A percentile compares a stretch with the other conserved stretches of the same genome.
phyloP scores from a whole-genome alignment of 1,140 invertebrate species.

The Trachelipus rathkii region DNA sequence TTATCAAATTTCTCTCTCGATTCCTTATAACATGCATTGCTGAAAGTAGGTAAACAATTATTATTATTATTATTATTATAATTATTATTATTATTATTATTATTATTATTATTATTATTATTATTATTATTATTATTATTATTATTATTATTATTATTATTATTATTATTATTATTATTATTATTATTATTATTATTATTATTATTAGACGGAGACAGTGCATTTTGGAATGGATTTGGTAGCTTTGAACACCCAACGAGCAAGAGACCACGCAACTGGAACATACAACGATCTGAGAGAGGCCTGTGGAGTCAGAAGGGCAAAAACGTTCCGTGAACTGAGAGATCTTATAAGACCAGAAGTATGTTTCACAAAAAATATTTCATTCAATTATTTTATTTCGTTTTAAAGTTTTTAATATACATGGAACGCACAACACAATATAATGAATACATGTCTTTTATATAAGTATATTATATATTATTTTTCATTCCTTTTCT shows the following conservation, averaged over 20 bases:
- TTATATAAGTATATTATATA: background rate
- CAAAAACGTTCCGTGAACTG: constrained; percentile 36
- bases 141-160: no score
- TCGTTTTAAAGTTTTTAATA: background rate
- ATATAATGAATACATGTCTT: background rate
- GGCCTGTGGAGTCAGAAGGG: constrained; percentile 36
- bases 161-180: no score
- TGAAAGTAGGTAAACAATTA: no score
- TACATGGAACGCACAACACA: background rate
- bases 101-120: no score
- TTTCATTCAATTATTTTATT: background rate
- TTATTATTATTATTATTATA: no score
- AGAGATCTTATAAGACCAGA: constrained; percentile 21
- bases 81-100: no score
- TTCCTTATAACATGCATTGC: no score
- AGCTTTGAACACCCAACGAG: constrained; percentile 66
- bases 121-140: no score
- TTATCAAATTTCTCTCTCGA: no score
- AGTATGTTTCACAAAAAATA: constrained; percentile 8
- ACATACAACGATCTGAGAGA: constrained; percentile 59
- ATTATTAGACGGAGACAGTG: constrained; percentile 22
- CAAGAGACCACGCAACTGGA: constrained; percentile 65
- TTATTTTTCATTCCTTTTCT: background rate
- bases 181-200: no score
- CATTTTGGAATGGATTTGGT: constrained; percentile 63